Percentiles rank a stretch among this genome's conserved stretches.
phyloP scores from a whole-genome alignment of 2,113 vertebrate genomes.

The Paedocypris sp. region DNA sequence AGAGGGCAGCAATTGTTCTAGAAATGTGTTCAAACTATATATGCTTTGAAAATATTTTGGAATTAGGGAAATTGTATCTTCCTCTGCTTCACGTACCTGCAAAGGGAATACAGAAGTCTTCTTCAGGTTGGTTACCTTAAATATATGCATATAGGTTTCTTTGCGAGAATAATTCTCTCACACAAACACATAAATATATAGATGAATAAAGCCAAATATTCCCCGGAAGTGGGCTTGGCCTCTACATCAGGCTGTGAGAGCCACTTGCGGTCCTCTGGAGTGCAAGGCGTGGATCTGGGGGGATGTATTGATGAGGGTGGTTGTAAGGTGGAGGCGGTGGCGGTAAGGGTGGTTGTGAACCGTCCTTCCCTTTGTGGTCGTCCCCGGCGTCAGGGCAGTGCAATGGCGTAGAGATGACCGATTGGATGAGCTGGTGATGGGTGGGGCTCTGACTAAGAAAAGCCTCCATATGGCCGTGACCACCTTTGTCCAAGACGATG shows the following conservation, averaged over 20 bases:
- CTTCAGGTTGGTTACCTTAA: slow-evolving; percentile 39
- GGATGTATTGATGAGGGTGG: slow-evolving; percentile 89
- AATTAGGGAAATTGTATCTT: slow-evolving; percentile 49
- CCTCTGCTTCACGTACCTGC: slow-evolving; percentile 26
- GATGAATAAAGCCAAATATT: slow-evolving; percentile 47
- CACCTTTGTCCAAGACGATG: slow-evolving; percentile 89
- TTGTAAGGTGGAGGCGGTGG: slow-evolving; percentile 91
- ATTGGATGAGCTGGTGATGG: slow-evolving; percentile 73
- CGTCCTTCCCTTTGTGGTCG: slow-evolving; percentile 57
- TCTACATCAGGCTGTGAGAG: slow-evolving; percentile 85
- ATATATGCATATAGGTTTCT: slow-evolving; percentile 57
- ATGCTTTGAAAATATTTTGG: slow-evolving; percentile 63
- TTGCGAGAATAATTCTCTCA: slow-evolving; percentile 51
- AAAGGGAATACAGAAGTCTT: slow-evolving; percentile 33
- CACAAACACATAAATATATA: slow-evolving; percentile 61
- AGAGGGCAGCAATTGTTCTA: slow-evolving; percentile 53
- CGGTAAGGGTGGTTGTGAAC: slow-evolving; percentile 82
- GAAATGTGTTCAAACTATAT: slow-evolving; percentile 65
- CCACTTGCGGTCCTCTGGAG: slow-evolving; percentile 84
- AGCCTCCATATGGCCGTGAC: slow-evolving; percentile 78
- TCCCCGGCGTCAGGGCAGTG: slow-evolving; percentile 53
- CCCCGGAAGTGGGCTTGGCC: slow-evolving; percentile 14
- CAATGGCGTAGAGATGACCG: slow-evolving; percentile 73
- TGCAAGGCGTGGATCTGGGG: slow-evolving; percentile 77
- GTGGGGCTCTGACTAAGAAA: slow-evolving; percentile 84